Percentiles rank a stretch among this genome's conserved stretches.
phyloP scores from a whole-genome alignment of 2,888 invertebrate species.

The Ctenicera cuprea region DNA sequence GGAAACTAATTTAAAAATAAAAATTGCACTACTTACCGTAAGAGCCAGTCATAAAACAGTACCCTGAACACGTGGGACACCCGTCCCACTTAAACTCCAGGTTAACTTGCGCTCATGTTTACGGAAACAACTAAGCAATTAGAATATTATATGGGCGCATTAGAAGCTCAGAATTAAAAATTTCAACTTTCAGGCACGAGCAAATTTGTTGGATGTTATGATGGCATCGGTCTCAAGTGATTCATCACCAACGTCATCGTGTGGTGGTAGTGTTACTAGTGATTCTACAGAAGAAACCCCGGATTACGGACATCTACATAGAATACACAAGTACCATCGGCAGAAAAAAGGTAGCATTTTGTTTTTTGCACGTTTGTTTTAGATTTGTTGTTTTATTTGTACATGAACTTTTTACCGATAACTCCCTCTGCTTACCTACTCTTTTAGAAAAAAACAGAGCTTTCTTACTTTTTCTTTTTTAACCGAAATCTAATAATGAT shows the following conservation, averaged over 20 bases:
- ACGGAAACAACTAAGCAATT: too few species aligned
- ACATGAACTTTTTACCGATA: background rate
- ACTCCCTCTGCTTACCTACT: background rate
- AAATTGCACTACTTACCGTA: too few species aligned
- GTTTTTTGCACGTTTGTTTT: slow-evolving; percentile 30
- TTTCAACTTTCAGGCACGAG: slow-evolving; percentile 78
- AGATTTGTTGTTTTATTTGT: slow-evolving; percentile 15
- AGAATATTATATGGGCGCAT: too few species aligned
- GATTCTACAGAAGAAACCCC: slow-evolving; percentile 78
- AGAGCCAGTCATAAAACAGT: too few species aligned
- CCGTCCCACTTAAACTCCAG: too few species aligned
- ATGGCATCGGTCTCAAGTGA: slow-evolving; percentile 78
- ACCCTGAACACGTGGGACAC: too few species aligned
- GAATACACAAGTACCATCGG: slow-evolving; percentile 81
- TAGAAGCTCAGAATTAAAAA: too few species aligned
- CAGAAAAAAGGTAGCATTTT: slow-evolving; percentile 83
- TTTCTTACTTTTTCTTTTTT: slow-evolving; percentile 9
- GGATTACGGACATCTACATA: slow-evolving; percentile 82
- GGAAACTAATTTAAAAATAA: too few species aligned
- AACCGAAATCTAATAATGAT: background rate
- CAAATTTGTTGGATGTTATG: slow-evolving; percentile 86
- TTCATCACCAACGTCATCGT: slow-evolving; percentile 81
- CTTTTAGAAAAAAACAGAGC: background rate
- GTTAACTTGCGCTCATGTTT: too few species aligned
- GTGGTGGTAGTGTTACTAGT: slow-evolving; percentile 78